Conservation (phyloP, 2,113 vertebrate species). For the Dryoscopus gambensis region DNA sequence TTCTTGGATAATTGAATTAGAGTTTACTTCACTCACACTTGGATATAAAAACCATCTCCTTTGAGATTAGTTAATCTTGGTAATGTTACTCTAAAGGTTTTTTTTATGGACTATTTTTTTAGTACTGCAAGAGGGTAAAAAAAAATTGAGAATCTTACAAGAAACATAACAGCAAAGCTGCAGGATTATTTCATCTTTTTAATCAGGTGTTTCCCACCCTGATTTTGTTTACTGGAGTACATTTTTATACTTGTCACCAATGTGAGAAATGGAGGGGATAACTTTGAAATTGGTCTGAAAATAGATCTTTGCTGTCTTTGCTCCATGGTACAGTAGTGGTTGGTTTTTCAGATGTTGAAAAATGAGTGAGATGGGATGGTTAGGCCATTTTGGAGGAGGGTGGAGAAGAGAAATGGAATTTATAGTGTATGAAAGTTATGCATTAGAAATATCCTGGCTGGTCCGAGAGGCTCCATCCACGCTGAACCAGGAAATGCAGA, state of each 20-base stretch:
- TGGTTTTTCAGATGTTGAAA: neutral
- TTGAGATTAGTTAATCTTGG: neutral
- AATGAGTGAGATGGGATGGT: neutral
- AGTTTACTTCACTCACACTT: neutral
- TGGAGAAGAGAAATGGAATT: conserved; percentile 11
- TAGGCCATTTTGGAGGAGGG: neutral
- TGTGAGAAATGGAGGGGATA: neutral
- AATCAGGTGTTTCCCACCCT: neutral
- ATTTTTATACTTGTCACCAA: neutral
- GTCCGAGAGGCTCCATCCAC: conserved; percentile 29
- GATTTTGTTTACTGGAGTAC: neutral
- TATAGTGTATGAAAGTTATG: neutral
- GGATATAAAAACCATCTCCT: neutral
- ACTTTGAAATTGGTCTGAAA: neutral
- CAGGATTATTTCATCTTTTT: neutral
- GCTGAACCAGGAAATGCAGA: conserved; percentile 49
- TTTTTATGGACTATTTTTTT: neutral
- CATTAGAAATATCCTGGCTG: conserved; percentile 42
- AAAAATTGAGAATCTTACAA: neutral
- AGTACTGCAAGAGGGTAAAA: neutral
- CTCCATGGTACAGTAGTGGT: neutral
- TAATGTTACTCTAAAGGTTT: neutral
- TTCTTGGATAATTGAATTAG: neutral
- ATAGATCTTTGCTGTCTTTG: neutral
- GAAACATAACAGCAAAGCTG: neutral